phyloP scores from a whole-genome alignment of 2,113 vertebrate species.

The Podocnemis expansa region DNA sequence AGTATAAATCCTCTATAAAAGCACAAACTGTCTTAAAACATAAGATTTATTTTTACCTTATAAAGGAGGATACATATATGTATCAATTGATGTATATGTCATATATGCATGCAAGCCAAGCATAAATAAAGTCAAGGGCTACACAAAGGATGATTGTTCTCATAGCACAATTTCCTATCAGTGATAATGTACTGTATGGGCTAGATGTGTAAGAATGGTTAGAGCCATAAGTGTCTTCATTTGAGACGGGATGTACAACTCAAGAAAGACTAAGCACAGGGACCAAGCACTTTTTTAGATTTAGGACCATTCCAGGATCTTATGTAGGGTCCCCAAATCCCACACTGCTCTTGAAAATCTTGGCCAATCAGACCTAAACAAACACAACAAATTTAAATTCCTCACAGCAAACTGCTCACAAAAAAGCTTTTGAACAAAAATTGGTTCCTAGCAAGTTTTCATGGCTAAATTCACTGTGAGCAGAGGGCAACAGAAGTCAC shows the following conservation, averaged over 20 bases:
- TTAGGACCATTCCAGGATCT: neutral
- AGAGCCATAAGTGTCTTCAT: neutral
- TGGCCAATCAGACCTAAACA: neutral
- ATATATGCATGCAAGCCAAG: no score
- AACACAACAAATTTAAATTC: neutral
- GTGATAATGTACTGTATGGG: neutral
- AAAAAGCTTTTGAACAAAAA: neutral
- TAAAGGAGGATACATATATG: no score
- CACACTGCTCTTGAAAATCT: neutral
- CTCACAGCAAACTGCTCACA: neutral
- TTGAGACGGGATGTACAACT: rapidly evolving
- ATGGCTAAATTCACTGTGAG: neutral
- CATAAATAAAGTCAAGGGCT: no score
- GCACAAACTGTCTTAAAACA: no score
- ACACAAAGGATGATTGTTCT: no score
- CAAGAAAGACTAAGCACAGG: neutral
- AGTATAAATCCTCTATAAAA: no score
- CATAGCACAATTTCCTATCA: neutral
- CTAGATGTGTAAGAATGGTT: neutral
- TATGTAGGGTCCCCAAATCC: neutral
- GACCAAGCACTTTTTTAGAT: neutral
- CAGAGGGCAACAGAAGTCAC: neutral
- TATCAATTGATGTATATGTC: no score
- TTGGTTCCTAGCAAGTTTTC: no score
- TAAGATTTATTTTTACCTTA: no score